phyloP scores from a whole-genome alignment of 2,888 invertebrate species.

The Drosophila pegasa region DNA sequence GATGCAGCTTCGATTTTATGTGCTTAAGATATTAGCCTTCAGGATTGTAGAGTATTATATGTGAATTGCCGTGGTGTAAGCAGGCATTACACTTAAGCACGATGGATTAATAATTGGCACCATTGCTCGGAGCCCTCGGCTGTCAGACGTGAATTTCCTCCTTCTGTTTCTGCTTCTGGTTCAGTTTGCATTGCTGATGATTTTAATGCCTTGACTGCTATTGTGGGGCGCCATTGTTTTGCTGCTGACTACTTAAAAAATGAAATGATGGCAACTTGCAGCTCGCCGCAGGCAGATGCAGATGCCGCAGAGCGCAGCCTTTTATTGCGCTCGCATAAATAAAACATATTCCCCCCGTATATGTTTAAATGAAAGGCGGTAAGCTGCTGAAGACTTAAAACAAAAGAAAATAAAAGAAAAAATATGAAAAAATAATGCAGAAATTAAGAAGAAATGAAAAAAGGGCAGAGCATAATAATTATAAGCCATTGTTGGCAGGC shows the following conservation, averaged over 20 bases:
- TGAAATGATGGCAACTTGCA: conserved; percentile 29
- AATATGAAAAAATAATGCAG: conserved; percentile 1
- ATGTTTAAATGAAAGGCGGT: conserved; percentile 38
- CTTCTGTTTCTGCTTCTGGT: conserved; percentile 36
- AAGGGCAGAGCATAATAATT: conserved; percentile 46
- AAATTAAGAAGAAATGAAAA: neutral
- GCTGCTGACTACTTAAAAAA: conserved; percentile 52
- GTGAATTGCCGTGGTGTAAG: neutral
- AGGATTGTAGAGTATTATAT: neutral
- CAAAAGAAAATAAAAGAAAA: conserved; percentile 7
- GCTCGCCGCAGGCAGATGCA: conserved; percentile 15
- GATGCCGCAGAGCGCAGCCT: conserved; percentile 23
- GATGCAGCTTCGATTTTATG: neutral
- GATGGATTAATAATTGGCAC: conserved; percentile 23
- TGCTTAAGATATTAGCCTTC: no score
- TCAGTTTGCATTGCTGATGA: conserved; percentile 33
- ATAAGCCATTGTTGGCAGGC: conserved; percentile 69
- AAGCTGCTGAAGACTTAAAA: conserved; percentile 35
- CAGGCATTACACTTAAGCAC: conserved; percentile 2
- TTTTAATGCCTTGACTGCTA: conserved; percentile 40
- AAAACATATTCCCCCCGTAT: conserved; percentile 19
- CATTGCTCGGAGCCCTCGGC: conserved; percentile 14
- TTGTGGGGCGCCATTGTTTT: conserved; percentile 56
- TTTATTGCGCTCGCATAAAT: conserved; percentile 32
- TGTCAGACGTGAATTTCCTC: conserved; percentile 26